Evolutionary conservation across 1,140 invertebrate species (phyloP).

Genomic region (Rhyacophila brunnea): DNA sequence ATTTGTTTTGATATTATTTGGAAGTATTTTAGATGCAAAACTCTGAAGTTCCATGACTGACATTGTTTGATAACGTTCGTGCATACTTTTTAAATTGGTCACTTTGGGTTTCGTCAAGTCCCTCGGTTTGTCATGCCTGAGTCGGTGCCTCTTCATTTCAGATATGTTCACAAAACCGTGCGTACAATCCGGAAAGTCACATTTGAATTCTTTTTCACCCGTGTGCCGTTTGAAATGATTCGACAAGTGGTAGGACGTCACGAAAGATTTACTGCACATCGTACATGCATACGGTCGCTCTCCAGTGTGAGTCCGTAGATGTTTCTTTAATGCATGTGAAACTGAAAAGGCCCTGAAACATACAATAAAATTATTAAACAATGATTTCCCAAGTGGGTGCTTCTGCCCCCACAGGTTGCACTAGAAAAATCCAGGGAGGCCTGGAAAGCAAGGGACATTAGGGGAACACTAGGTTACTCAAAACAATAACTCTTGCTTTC

Average conservation of each 20-base stretch:
- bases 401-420: no score
- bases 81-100: no score
- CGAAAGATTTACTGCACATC: conserved; percentile 26
- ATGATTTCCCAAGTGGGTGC: no score
- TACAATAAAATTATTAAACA: conserved; percentile 4
- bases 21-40: conserved; percentile 1
- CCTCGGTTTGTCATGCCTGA: conserved; percentile 18
- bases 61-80: background rate
- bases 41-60: conserved; percentile 6
- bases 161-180: conserved; percentile 13
- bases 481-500: no score
- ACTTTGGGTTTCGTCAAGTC: no score
- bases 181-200: conserved; percentile 16
- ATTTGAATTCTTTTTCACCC: conserved; percentile 23
- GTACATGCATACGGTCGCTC: conserved; percentile 27
- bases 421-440: no score
- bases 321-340: conserved; percentile 30
- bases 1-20: background rate
- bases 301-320: conserved; percentile 27
- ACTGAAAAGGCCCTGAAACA: conserved; percentile 28
- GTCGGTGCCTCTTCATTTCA: conserved; percentile 23
- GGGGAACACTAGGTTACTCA: no score
- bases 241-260: conserved; percentile 27
- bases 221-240: conserved; percentile 29
- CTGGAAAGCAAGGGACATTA: no score